These are phyloP conservation scores for Venustoraphidia nigricollis DNA, from an alignment of 2,888 invertebrate species.

Conservation along the genomic window DNA sequence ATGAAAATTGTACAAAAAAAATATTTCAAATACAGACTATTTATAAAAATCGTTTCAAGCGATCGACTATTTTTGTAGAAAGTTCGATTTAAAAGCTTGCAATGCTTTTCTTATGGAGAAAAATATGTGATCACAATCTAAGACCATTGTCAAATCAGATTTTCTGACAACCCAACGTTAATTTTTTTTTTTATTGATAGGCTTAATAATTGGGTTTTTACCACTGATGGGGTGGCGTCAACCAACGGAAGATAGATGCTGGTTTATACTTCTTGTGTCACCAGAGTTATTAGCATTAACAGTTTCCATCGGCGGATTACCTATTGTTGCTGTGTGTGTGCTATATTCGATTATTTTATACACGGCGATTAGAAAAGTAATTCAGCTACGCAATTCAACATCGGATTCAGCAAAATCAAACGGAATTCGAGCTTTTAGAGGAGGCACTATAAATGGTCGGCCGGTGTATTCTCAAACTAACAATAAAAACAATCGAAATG, in stretches of 20 bases:
- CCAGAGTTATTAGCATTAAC: conserved; percentile 36
- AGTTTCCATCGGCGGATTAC: conserved; percentile 36
- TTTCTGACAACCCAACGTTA: too few relatives aligned
- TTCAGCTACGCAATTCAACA: conserved; percentile 27
- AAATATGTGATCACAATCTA: too few relatives aligned
- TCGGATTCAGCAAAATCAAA: conserved; percentile 21
- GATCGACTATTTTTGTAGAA: too few relatives aligned
- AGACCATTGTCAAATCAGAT: too few relatives aligned
- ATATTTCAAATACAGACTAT: too few relatives aligned
- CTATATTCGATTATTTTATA: conserved; percentile 42
- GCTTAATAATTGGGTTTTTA: conserved; percentile 39
- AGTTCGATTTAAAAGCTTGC: too few relatives aligned
- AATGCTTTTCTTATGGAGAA: too few relatives aligned
- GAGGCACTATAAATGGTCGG: conserved; percentile 10
- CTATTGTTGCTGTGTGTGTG: conserved; percentile 28
- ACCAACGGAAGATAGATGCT: conserved; percentile 36
- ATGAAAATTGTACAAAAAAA: too few relatives aligned
- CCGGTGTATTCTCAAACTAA: neutral
- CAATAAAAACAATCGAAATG: neutral
- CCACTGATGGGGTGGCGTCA: conserved; percentile 43
- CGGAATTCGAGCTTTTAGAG: conserved; percentile 18
- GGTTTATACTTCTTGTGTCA: conserved; percentile 41
- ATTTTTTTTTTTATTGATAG: conserved; percentile 22
- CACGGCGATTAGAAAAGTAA: conserved; percentile 37
- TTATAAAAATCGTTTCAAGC: too few relatives aligned